Evolutionary conservation across 2,797 vertebrate genomes (phyloP).

Genomic region (Myotis planiceps): DNA sequence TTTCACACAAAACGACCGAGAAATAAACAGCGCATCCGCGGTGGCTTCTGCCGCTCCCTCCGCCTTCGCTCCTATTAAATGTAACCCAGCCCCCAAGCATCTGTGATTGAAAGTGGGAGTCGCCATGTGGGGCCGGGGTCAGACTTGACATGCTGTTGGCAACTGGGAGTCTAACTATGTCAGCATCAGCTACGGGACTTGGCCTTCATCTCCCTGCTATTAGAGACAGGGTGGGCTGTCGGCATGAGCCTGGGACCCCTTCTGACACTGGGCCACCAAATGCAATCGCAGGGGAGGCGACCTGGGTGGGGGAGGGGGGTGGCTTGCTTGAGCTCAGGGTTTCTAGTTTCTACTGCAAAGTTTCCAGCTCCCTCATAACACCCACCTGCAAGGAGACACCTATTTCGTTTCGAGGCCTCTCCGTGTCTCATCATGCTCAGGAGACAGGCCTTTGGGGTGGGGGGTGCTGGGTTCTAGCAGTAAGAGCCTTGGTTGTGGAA

Average conservation of each 20-base stretch:
- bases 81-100: slow-evolving; percentile 41
- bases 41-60: slow-evolving; percentile 66
- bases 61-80: slow-evolving; percentile 16
- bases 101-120: background rate
- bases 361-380: background rate
- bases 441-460: background rate
- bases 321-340: background rate
- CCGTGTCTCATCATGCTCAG: background rate
- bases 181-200: slow-evolving; percentile 35
- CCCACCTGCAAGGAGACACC: background rate
- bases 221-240: background rate
- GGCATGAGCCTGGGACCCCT: background rate
- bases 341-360: background rate
- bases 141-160: slow-evolving; percentile 49
- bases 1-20: slow-evolving; percentile 73
- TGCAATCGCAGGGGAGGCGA: background rate
- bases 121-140: background rate
- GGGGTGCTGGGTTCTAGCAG: background rate
- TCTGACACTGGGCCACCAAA: background rate
- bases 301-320: background rate
- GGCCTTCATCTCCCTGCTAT: slow-evolving; percentile 52
- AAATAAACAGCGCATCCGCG: slow-evolving; percentile 65
- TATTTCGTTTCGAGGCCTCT: background rate
- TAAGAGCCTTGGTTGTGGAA: background rate
- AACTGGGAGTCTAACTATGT: background rate